phyloP scores from a whole-genome alignment of 1,140 invertebrate species.

The Theocolax elegans region DNA sequence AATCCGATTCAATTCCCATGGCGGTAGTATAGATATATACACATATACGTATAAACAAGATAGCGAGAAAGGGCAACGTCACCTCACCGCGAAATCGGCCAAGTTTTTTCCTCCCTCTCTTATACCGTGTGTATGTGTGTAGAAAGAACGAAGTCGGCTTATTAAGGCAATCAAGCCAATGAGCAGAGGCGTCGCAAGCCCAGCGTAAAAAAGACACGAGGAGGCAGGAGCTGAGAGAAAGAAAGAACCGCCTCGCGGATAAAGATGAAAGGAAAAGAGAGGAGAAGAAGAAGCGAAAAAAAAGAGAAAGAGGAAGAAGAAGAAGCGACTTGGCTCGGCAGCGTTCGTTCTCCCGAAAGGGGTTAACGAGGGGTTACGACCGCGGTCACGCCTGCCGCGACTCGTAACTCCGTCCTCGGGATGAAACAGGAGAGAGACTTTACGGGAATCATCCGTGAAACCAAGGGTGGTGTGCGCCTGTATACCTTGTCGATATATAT shows the following conservation, averaged over 20 bases:
- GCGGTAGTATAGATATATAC: too few relatives aligned
- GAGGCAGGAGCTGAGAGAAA: too few relatives aligned
- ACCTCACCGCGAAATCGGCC: too few relatives aligned
- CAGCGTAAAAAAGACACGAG: background rate
- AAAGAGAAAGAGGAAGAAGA: background rate
- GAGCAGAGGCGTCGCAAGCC: background rate
- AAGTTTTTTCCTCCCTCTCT: background rate
- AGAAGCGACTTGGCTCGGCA: background rate
- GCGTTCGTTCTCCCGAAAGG: background rate
- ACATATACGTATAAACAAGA: too few relatives aligned
- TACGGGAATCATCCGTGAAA: too few relatives aligned
- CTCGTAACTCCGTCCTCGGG: too few relatives aligned
- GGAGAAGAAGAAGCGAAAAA: background rate
- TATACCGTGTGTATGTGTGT: background rate
- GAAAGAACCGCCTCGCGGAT: too few relatives aligned
- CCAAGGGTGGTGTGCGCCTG: too few relatives aligned
- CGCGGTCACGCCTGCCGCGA: background rate
- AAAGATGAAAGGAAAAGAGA: background rate
- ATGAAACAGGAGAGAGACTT: too few relatives aligned
- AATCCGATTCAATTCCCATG: too few relatives aligned
- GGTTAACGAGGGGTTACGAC: constrained; percentile 11
- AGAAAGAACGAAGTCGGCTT: constrained; percentile 18
- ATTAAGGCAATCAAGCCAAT: constrained; percentile 39
- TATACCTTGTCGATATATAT: too few relatives aligned
- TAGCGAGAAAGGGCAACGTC: too few relatives aligned